A percentile compares a stretch with the other conserved stretches of the same genome.
Conservation (phyloP, 1,140 invertebrate species). For the Telenomus remus region DNA sequence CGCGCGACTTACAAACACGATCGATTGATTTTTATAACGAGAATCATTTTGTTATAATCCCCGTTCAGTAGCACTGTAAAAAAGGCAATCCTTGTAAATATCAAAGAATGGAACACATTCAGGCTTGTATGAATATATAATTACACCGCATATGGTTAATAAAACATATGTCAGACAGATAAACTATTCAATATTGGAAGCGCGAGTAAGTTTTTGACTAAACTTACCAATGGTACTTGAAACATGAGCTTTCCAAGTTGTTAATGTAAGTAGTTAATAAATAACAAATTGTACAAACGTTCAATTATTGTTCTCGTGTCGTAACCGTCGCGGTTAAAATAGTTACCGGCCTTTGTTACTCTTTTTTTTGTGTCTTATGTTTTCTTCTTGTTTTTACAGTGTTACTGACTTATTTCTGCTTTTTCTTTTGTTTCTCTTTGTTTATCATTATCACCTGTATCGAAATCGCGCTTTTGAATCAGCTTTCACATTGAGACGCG, state of each 20-base stretch:
- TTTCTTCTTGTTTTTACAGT: constrained; percentile 11
- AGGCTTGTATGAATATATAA: not conserved
- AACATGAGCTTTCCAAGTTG: constrained; percentile 64
- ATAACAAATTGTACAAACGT: constrained; percentile 68
- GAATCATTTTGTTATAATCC: too few species aligned
- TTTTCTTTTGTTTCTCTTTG: not conserved
- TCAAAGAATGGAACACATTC: not conserved
- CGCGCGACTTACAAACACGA: not conserved
- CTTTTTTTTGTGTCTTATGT: constrained; percentile 22
- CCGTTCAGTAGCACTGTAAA: too few species aligned
- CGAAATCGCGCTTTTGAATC: constrained; percentile 39
- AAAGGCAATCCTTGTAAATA: too few species aligned
- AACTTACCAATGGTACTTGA: constrained; percentile 61
- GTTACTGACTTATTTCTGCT: not conserved
- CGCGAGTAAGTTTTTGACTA: constrained; percentile 27
- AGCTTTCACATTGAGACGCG: constrained; percentile 14
- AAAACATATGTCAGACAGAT: constrained; percentile 7
- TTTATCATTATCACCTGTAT: constrained; percentile 15
- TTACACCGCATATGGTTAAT: not conserved
- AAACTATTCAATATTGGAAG: constrained; percentile 25
- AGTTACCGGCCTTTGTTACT: constrained; percentile 24
- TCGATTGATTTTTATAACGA: not conserved
- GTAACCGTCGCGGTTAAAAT: constrained; percentile 51
- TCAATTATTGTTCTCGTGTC: constrained; percentile 66
- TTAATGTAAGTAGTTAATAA: constrained; percentile 67